These are phyloP conservation scores for Halesus radiatus DNA, from an alignment of 1,140 invertebrate species.

Conservation along the genomic window DNA sequence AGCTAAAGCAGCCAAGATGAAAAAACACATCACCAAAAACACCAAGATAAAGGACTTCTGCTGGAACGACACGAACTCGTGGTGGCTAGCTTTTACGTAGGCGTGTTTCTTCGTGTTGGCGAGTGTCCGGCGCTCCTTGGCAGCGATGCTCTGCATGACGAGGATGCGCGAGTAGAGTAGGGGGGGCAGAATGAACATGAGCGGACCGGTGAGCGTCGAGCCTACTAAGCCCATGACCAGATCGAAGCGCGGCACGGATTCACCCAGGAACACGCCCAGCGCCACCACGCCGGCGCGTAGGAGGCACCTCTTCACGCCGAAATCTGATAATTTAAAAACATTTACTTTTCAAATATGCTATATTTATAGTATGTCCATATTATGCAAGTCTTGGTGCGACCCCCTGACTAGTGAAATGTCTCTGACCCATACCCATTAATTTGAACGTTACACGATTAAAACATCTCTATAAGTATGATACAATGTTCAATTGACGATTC, in stretches of 20 bases:
- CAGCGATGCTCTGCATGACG: constrained; percentile 60
- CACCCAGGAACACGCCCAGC: constrained; percentile 82
- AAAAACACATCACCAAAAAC: constrained; percentile 69
- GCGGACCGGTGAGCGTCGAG: constrained; percentile 85
- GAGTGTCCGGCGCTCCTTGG: too few relatives aligned
- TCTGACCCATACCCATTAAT: too few relatives aligned
- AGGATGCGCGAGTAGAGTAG: constrained; percentile 81
- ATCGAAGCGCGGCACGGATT: constrained; percentile 89
- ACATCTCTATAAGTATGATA: too few relatives aligned
- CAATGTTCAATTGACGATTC: too few relatives aligned
- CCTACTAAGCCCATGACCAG: constrained; percentile 90
- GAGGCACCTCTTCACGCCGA: constrained; percentile 82
- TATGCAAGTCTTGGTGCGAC: too few relatives aligned
- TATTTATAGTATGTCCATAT: too few relatives aligned
- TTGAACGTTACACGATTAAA: too few relatives aligned
- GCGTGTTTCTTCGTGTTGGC: too few relatives aligned
- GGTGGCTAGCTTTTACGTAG: neutral
- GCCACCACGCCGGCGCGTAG: constrained; percentile 80
- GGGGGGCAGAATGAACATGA: constrained; percentile 89
- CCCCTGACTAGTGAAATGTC: too few relatives aligned
- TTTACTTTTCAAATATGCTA: too few relatives aligned
- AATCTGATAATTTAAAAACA: constrained; percentile 73
- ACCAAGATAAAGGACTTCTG: constrained; percentile 63
- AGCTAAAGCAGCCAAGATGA: constrained; percentile 72
- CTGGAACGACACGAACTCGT: constrained; percentile 23